Percentiles rank a stretch among this genome's conserved stretches.
These are phyloP conservation scores for Pampus argenteus DNA, from an alignment of 2,797 vertebrate species.

Conservation along the genomic window DNA sequence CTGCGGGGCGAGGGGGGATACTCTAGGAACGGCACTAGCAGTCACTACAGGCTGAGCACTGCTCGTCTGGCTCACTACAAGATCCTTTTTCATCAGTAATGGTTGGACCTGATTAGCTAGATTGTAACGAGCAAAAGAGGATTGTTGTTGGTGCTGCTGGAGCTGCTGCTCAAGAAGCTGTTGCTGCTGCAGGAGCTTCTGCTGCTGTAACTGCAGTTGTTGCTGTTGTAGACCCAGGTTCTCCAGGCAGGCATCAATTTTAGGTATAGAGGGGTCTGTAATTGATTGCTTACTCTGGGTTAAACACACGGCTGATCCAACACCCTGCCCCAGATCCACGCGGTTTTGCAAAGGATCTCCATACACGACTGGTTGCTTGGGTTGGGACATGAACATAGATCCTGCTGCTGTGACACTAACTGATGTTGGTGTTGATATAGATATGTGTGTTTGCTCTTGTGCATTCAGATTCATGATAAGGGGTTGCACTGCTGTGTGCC, in stretches of 20 bases:
- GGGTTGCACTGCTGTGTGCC: constrained; percentile 94
- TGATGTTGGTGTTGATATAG: constrained; percentile 90
- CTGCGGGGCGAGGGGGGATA: constrained; percentile 85
- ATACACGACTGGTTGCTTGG: constrained; percentile 93
- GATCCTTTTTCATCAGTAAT: constrained; percentile 91
- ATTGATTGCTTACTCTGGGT: constrained; percentile 90
- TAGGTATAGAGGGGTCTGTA: constrained; percentile 82
- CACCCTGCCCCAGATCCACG: constrained; percentile 94
- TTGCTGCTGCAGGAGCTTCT: constrained; percentile 84
- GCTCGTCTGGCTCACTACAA: constrained; percentile 88
- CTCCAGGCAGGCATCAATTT: constrained; percentile 88
- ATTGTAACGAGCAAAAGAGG: constrained; percentile 93
- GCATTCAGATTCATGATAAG: constrained; percentile 97
- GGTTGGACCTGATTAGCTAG: constrained; percentile 91
- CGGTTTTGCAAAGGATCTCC: constrained; percentile 97
- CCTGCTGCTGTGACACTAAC: constrained; percentile 92
- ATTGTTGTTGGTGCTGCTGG: constrained; percentile 87
- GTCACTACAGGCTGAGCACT: constrained; percentile 82
- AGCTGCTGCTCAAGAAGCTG: constrained; percentile 85
- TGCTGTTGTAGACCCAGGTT: constrained; percentile 88
- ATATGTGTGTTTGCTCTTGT: constrained; percentile 92
- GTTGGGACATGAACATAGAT: constrained; percentile 91
- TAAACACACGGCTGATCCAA: constrained; percentile 93
- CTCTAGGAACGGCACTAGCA: constrained; percentile 85
- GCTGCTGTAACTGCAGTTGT: constrained; percentile 86